Evolutionary conservation across 2,888 invertebrate genomes (phyloP).

Genomic region (Leptopilina myrica): DNA sequence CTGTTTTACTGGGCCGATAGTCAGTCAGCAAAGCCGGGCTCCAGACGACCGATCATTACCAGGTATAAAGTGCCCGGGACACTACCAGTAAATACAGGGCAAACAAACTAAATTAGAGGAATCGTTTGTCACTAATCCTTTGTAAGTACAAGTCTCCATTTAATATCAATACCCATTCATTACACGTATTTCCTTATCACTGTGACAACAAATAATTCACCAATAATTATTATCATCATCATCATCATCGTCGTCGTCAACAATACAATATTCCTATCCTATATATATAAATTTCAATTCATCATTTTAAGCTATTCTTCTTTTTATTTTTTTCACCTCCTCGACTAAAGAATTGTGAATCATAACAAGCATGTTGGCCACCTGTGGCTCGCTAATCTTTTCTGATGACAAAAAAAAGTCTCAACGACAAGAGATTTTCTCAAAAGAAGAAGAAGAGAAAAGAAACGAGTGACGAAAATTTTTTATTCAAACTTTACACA

Average conservation of each 20-base stretch:
- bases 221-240: background rate
- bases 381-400: slow-evolving; percentile 57
- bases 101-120: slow-evolving; percentile 21
- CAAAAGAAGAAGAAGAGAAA: background rate
- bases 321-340: background rate
- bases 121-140: slow-evolving; percentile 9
- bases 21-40: slow-evolving; percentile 64
- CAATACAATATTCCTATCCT: too few species aligned
- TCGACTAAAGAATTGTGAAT: slow-evolving; percentile 16
- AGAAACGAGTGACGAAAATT: background rate
- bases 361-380: slow-evolving; percentile 56
- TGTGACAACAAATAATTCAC: too few species aligned
- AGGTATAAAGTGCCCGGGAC: slow-evolving; percentile 62
- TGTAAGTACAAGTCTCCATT: background rate
- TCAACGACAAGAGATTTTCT: too few species aligned
- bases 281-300: background rate
- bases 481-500: too few species aligned
- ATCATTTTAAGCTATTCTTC: background rate
- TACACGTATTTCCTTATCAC: background rate
- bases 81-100: slow-evolving; percentile 40
- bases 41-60: slow-evolving; percentile 70
- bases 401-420: background rate
- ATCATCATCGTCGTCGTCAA: too few species aligned
- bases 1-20: slow-evolving; percentile 63
- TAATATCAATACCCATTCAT: background rate